Conservation (phyloP, 2,797 vertebrate genomes). For the Lophura swinhoii region DNA sequence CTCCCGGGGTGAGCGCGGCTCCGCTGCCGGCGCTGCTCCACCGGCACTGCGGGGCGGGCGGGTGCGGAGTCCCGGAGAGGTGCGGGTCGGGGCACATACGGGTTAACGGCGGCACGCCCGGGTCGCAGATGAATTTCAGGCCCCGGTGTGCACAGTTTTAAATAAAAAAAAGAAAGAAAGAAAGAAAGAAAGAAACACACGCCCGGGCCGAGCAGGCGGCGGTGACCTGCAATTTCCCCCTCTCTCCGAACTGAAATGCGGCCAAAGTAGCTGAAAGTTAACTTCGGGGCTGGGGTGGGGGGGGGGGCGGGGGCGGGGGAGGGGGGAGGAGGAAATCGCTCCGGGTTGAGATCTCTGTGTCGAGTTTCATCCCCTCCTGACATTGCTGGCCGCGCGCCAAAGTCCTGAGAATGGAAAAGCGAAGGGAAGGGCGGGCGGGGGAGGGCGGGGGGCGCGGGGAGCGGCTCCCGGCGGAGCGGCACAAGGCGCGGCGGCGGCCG, state of each 20-base stretch:
- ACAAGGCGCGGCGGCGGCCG: neutral
- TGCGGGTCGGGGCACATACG: neutral
- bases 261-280: conserved; percentile 70
- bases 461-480: neutral
- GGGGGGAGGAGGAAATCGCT: conserved; percentile 45
- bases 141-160: conserved; percentile 21
- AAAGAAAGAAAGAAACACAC: neutral
- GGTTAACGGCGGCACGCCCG: neutral
- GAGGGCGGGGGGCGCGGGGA: neutral
- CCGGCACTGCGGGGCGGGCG: neutral
- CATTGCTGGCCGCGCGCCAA: conserved; percentile 74
- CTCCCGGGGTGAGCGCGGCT: conserved; percentile 39
- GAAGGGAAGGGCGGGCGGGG: neutral
- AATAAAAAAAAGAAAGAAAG: neutral
- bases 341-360: conserved; percentile 67
- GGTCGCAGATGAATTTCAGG: conserved; percentile 48
- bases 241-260: conserved; percentile 55
- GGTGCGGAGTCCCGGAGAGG: neutral
- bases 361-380: conserved; percentile 77
- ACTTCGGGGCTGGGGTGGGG: neutral
- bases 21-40: neutral
- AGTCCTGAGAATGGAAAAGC: conserved; percentile 66
- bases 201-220: conserved; percentile 27
- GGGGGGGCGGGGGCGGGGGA: neutral
- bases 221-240: conserved; percentile 22